Base-by-base conservation (phyloP, 2,888 invertebrate species). In the Pristionchus japonicus region DNA sequence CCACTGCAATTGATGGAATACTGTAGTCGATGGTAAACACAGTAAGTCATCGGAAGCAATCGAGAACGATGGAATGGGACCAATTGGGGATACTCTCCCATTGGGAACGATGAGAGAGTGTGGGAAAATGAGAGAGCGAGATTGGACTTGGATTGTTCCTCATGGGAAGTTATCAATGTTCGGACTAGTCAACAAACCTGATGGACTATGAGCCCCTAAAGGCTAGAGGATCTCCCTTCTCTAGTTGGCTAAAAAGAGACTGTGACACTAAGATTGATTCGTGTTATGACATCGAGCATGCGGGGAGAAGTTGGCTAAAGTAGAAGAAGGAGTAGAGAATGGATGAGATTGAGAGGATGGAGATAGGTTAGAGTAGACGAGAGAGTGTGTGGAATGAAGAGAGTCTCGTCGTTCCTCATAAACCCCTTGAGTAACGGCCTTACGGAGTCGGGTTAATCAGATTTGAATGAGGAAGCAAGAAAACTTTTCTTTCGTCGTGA, bases 401-500 rank as follows among this genome's bases (percentile, higher is more conserved):
- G 77, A 77, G 43, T 40, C 70, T 34, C n/a, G 20, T 31, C n/a
- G 40, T 77, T 47, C 77, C 77, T 47, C 77, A 77, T 77, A 77
- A 77, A 77, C 77, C 77, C 13, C 77, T 77, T 47, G 77, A 77
- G 43, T 47, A n/a, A 57, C 57, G 43, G 43, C 40, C n/a, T 67
- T 31, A 70, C 70, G 37, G 70, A 15, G 67, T 15, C n/a, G 31
- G 40, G 70, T 74, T 77, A 77, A 77, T 77, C 77, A 77, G 40
- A 77, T 77, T 77, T 77, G 77, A 77, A 77, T 77, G 77, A 77
- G 77, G 77, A 77, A 77, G 77, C 7, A 20, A n/a, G 77, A 4
- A 27, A 47, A 43, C 15, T 47, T 23, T n/a, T 9, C 20, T 43
- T n/a, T 2, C 37, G 15, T 64, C 15, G 9, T 40, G 43, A 20